These are phyloP conservation scores for Nemoura dubitans DNA, from an alignment of 2,888 invertebrate species.

Conservation along the genomic window DNA sequence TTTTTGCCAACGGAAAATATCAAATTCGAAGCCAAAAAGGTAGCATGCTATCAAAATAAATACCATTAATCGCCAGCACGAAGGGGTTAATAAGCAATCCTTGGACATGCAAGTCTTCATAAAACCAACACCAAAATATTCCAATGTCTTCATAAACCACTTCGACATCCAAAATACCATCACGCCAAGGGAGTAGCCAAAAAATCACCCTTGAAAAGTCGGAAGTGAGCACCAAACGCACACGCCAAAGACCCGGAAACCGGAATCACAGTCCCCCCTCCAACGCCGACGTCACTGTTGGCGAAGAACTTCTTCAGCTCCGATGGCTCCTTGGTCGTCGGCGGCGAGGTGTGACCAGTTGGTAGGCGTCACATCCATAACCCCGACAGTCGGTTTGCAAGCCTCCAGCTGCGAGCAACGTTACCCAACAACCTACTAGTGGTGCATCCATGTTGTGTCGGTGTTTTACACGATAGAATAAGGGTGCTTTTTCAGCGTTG, in stretches of 20 bases:
- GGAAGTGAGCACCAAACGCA: not conserved
- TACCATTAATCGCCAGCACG: too few species aligned
- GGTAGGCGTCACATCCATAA: not conserved
- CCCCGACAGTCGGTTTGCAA: not conserved
- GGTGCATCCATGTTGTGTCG: too few species aligned
- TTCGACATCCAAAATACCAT: not conserved
- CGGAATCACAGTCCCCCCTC: not conserved
- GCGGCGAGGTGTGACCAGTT: not conserved
- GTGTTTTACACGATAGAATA: too few species aligned
- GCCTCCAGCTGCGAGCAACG: not conserved
- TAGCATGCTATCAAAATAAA: too few species aligned
- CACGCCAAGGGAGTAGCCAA: not conserved
- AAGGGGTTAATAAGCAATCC: too few species aligned
- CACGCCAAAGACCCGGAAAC: not conserved
- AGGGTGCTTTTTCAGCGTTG: too few species aligned
- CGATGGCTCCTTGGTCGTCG: not conserved
- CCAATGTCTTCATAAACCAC: too few species aligned
- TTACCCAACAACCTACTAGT: too few species aligned
- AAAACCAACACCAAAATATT: too few species aligned
- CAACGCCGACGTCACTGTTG: not conserved
- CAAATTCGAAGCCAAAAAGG: too few species aligned
- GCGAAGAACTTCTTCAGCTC: not conserved
- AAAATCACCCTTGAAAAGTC: not conserved
- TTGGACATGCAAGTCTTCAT: too few species aligned
- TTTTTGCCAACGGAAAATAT: too few species aligned